Conservation (phyloP, 2,113 vertebrate genomes). For the Grus americana region DNA sequence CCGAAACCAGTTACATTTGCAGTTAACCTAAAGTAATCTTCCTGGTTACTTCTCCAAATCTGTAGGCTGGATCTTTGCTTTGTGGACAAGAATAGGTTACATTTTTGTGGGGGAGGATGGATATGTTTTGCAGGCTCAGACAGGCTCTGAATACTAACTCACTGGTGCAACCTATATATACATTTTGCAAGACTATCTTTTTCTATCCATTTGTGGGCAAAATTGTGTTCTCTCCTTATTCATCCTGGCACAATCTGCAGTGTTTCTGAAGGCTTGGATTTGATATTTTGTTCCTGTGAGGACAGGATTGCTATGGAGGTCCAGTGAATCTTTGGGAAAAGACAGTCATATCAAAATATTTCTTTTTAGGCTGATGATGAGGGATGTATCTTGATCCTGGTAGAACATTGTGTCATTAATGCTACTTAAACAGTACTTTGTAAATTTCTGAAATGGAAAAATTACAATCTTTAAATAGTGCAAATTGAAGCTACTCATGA, state of each 20-base stretch:
- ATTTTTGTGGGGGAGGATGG: slow-evolving; percentile 50
- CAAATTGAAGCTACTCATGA: not conserved
- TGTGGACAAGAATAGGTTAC: slow-evolving; percentile 35
- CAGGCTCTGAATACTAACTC: slow-evolving; percentile 18
- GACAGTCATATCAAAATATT: not conserved
- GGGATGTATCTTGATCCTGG: fast-evolving
- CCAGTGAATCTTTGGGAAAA: not conserved
- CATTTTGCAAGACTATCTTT: not conserved
- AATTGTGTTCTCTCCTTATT: not conserved
- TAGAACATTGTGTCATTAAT: not conserved
- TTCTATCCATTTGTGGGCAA: not conserved
- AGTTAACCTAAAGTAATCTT: slow-evolving; percentile 1
- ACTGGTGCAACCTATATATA: not conserved
- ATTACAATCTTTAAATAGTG: not conserved
- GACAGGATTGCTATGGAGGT: not conserved
- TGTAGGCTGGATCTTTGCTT: not conserved
- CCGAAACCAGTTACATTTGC: not conserved
- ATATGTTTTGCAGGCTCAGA: slow-evolving; percentile 35
- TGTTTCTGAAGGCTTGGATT: not conserved
- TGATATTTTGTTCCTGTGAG: not conserved
- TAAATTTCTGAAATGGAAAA: not conserved
- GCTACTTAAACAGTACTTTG: not conserved
- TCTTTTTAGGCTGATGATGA: not conserved
- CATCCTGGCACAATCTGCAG: not conserved
- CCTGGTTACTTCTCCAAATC: not conserved